Evolutionary conservation across 2,888 invertebrate genomes (phyloP), one percentile per base, ranked within the genome.

Genomic region (Rhagonycha fulva): DNA sequence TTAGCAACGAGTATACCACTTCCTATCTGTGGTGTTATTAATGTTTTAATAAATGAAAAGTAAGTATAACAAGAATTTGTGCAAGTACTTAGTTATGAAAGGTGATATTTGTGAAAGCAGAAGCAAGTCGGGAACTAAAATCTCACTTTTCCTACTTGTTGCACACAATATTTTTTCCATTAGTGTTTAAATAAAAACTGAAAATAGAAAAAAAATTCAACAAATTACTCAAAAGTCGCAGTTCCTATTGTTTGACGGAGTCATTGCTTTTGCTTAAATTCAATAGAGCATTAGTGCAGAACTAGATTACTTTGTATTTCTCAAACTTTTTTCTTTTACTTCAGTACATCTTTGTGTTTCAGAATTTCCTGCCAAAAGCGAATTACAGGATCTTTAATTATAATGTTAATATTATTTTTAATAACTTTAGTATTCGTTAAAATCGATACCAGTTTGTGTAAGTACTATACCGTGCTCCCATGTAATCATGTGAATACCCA

Each of bases 381-480:
- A 80, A 93, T 98, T 87, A 89, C 95, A 77, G 93, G 93, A 66
- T 95, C 96, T 1, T 89, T 97, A 72, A 84, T 91, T 62, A 86
- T 92, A 26, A 94, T 97, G 84, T 90, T 96, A 10, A 60, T 94
- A 68, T 89, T 95, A 71, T 97, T 98, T 87, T 89, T 94, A 47
- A 83, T 94, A 70, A 97, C 97, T 0, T 94, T 96, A 0, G 89
- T 90, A 3, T 90, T 98, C 81, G 96, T 97, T 0, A 92, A 94
- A 87, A 89, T 97, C 12, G 89, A 97, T 85, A 97, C 97, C 0
- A 97, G 96, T 85, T 86, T 89, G 76, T 97, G 96, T 92, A 88
- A 91, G 91, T 89, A 47, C 26, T 24, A 4, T n/a, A n/a, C 19
- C 19, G 19, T 19, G 19, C 19, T 19, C 19, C 2, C 19, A 19